Base-by-base conservation (phyloP, 2,888 invertebrate species). In the Drosophila melanosoma region DNA sequence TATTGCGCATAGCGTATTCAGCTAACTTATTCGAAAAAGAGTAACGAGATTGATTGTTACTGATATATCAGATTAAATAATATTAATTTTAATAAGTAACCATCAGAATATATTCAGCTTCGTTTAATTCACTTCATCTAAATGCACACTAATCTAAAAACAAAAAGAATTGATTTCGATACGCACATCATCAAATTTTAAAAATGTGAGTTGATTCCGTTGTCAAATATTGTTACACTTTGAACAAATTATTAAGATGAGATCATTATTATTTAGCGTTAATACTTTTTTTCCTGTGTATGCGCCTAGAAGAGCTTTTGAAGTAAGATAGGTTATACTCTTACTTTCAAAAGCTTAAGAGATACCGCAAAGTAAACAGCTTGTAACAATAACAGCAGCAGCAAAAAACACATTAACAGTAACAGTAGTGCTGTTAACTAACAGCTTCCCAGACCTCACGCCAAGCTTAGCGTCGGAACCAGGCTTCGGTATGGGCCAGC, bases 281-380 rank as follows among this genome's bases (percentile, higher is more conserved):
- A 10, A 40, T 20, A 12, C 29, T 51, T 49, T 12, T 57, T 40
- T 32, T 42, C 11, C 29, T 40, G 15, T 42, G 17, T 57, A 32
- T 15, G 20, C 6, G 20, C 6, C 20, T 1, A 10, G 7, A 12
- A 20, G 71, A 69, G 68, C 74, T 74, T 73, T 86, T 63, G 58
- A 72, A 74, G 74, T 69, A 62, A 68, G 54, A 73, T 57, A 52
- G 42, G 56, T 53, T 67, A 75, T 80, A 86, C 85, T 85, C 85
- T 85, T 90, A 85, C 87, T 85, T 90, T 90, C 76, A 90, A 88
- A 84, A 87, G 71, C 77, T 83, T 80, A 89, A 90, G 84, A 87
- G 90, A 80, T 26, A 57, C 63, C 49, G 53, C 32, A 20, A 33
- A 58, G 38, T 23, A 32, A 57, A 53, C 52, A 20, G 38, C 42